Base-by-base conservation (phyloP, 2,113 vertebrate species). In the Salvator merianae region DNA sequence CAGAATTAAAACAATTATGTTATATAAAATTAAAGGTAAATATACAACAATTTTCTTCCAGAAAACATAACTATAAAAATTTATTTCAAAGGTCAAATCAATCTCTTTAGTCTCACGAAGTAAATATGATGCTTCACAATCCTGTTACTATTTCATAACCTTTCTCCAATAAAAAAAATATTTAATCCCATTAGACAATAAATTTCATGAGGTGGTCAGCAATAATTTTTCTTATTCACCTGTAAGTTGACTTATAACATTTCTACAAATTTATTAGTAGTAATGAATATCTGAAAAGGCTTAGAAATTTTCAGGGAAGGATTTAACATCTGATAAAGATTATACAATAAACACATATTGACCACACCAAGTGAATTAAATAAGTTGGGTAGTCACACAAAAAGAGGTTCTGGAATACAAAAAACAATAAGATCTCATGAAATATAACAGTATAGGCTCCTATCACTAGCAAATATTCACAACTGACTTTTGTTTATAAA, bases 251-350 rank as follows among this genome's bases (percentile, higher is more conserved):
- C 59, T 16, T 76, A 63, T 0, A 5, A 5, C 80, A 83, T 80
- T 91, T 78, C 79, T 80, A 59, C 0, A 86, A 74, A 85, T 66
- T 85, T 91, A 3, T 38, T 72, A 81, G 70, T 5, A 71, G 3
- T 2, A 74, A 30, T 62, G 84, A 80, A 12, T 76, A 91, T 0
- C 76, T 63, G 14, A 86, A 90, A 91, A 81, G 40, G 79, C 78
- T 76, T 73, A 34, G 30, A 77, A 47, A 30, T 81, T 89, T 63
- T 28, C 22, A 83, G 72, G 32, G 18, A 38, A 26, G 40, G n/a
- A n/a, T n/a, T 18, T 76, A 78, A 65, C 8, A 89, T 89, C 26
- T 68, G 38, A 78, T 2, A 66, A n/a, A 66, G 22, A 32, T 3
- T 36, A 26, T 50, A 43, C 12, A 74, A 18, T 50, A 28, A 85